phyloP scores from a whole-genome alignment of 1,140 invertebrate species.

The Nixonia krombeini region DNA sequence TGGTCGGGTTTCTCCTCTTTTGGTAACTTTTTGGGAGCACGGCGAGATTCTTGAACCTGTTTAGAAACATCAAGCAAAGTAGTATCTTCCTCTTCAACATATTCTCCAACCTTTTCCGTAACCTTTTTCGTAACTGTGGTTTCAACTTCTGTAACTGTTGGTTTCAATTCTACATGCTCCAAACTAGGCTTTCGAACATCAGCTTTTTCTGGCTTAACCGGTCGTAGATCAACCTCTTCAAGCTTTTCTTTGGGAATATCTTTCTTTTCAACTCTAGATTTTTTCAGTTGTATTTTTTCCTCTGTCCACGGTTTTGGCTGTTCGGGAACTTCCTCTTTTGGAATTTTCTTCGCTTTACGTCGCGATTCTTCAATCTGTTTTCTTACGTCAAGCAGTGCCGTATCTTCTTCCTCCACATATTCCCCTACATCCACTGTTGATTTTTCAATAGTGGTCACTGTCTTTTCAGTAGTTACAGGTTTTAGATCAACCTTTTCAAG shows the following conservation, averaged over 20 bases:
- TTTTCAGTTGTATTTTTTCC: slow-evolving; percentile 59
- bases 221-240: slow-evolving; percentile 67
- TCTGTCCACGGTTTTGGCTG: slow-evolving; percentile 58
- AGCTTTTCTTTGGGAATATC: slow-evolving; percentile 45
- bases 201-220: slow-evolving; percentile 63
- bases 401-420: neutral
- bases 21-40: no score
- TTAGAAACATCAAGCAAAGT: neutral
- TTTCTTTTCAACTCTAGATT: slow-evolving; percentile 47
- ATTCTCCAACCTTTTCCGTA: slow-evolving; percentile 52
- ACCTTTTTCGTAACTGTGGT: slow-evolving; percentile 26
- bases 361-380: slow-evolving; percentile 31
- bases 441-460: slow-evolving; percentile 28
- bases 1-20: no score
- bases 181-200: slow-evolving; percentile 51
- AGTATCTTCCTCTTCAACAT: neutral
- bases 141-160: neutral
- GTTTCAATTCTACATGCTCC: slow-evolving; percentile 55
- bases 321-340: slow-evolving; percentile 35
- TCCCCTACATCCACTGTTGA: slow-evolving; percentile 52
- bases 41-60: no score
- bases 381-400: neutral
- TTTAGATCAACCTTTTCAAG: slow-evolving; percentile 57
- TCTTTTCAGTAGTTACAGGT: slow-evolving; percentile 1
- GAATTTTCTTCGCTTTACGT: slow-evolving; percentile 25